Base-by-base conservation (phyloP, 2,797 vertebrate species). In the Hoplostethus atlanticus region DNA sequence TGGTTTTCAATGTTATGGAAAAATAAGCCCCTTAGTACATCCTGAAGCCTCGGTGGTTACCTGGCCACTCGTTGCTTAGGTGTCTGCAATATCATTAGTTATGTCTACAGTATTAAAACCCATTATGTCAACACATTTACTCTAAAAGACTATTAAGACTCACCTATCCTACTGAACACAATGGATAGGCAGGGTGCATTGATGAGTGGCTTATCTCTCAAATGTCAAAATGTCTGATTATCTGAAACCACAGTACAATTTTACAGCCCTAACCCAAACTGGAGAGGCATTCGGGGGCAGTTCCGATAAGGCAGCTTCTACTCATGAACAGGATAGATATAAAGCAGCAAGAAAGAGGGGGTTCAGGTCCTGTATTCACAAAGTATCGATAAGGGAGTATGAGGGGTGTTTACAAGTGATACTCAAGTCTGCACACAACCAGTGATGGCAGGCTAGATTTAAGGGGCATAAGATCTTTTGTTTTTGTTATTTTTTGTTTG, bases 51-150 rank as follows among this genome's bases (percentile, higher is more conserved):
- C 31, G 68, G 63, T 68, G 68, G 69, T 72, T 30, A 72, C 69
- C 48, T 52, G 58, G 34, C 57, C 66, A 44, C 58, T 68, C 40
- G 38, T 68, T 73, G 36, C 25, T 60, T 47, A 52, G 46, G 46
- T 38, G 63, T 48, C 71, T 21, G 25, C 57, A 16, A 66, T 63
- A 17, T 71, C 6, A 64, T 71, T 57, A 70, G 47, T 69, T 34
- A 54, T 56, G 66, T 66, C 73, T 71, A 77, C 15, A 68, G 71
- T 69, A 77, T 85, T 86, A 89, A 92, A 93, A 92, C 55, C 21
- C 5, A 77, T 75, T 81, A 87, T 84, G 69, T 64, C 54, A 68
- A 70, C 60, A 60, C 55, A 59, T 73, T 71, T 46, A 72, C 21
- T 55, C 52, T 73, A 87, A 79, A 87, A 25, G 55, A 47, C 40